Evolutionary conservation across 2,113 vertebrate species (phyloP).

Genomic region (Sialia sialis): DNA sequence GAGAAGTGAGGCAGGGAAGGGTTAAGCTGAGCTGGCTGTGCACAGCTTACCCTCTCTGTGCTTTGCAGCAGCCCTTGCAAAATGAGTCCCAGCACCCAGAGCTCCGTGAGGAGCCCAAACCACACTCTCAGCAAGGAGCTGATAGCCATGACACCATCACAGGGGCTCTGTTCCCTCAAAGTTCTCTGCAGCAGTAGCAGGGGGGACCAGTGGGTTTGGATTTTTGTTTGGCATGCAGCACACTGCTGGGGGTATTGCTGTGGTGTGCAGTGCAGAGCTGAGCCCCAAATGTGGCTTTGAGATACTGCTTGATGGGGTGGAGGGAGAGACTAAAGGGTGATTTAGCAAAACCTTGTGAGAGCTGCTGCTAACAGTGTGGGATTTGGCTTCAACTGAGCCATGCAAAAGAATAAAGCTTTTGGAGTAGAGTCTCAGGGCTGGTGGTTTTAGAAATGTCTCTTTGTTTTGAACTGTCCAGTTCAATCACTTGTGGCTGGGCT

Average conservation of each 20-base stretch:
- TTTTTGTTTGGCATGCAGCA: neutral
- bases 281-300: neutral
- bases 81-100: neutral
- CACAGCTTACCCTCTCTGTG: neutral
- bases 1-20: neutral
- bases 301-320: neutral
- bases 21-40: neutral
- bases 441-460: neutral
- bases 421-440: neutral
- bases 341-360: neutral
- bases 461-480: neutral
- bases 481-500: neutral
- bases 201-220: neutral
- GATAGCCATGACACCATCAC: neutral
- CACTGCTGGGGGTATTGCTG: neutral
- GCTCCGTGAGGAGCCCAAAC: neutral
- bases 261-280: neutral
- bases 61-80: neutral
- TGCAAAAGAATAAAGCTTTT: neutral
- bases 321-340: neutral
- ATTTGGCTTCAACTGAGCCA: neutral
- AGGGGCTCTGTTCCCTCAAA: neutral
- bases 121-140: accelerated
- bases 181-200: neutral
- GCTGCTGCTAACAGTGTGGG: neutral